Conservation (phyloP, 2,888 invertebrate genomes). For the Phyto melanocephala region DNA sequence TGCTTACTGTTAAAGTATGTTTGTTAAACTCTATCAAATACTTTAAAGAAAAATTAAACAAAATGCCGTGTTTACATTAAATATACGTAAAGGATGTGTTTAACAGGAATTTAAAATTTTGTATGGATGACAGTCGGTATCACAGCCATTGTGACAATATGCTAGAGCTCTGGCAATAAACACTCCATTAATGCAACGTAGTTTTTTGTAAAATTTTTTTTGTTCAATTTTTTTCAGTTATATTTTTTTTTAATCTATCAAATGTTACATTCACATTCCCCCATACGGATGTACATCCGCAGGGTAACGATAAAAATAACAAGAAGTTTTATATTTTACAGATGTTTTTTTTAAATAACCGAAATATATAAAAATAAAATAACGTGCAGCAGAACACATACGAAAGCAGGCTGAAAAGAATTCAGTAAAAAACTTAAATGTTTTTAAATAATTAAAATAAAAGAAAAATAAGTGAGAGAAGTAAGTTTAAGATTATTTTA, state of each 20-base stretch:
- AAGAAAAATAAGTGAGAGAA: too few relatives aligned
- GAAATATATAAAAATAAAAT: not conserved
- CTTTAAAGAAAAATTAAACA: too few relatives aligned
- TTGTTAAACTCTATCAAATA: too few relatives aligned
- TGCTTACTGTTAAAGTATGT: too few relatives aligned
- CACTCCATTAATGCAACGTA: constrained; percentile 34
- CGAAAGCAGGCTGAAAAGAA: not conserved
- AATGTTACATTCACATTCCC: constrained; percentile 43
- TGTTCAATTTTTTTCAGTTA: not conserved
- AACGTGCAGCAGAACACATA: not conserved
- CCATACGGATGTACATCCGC: constrained; percentile 57
- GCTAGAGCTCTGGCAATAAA: constrained; percentile 27
- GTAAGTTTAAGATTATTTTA: too few relatives aligned
- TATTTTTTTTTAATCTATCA: constrained; percentile 62
- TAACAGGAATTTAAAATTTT: not conserved
- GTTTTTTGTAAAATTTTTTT: not conserved
- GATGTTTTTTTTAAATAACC: constrained; percentile 8
- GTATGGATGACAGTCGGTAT: constrained; percentile 38
- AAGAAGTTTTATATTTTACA: constrained; percentile 24
- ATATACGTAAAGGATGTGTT: not conserved
- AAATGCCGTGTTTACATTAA: not conserved
- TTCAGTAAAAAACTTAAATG: too few relatives aligned
- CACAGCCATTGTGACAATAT: constrained; percentile 33
- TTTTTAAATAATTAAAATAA: too few relatives aligned
- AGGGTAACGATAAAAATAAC: constrained; percentile 62